These are phyloP conservation scores for Cnemophilus loriae DNA, from an alignment of 2,113 vertebrate species.

Conservation along the genomic window DNA sequence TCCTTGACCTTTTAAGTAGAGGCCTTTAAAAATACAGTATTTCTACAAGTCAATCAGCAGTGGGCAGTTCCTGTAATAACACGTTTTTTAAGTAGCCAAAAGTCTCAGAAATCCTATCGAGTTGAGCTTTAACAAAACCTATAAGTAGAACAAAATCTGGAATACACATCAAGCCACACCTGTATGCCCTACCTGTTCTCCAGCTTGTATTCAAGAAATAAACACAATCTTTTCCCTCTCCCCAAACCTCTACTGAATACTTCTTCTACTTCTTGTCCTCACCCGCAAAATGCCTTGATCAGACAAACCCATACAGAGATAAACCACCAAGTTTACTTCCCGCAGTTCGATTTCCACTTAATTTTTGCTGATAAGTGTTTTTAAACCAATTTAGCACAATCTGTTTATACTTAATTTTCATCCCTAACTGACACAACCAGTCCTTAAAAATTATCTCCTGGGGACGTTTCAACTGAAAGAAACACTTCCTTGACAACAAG, in stretches of 20 bases:
- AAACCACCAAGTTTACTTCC: background rate
- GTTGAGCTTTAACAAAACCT: background rate
- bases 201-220: background rate
- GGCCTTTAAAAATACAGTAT: background rate
- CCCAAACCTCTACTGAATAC: background rate
- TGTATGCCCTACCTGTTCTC: background rate
- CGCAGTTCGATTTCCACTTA: background rate
- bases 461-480: background rate
- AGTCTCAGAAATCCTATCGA: background rate
- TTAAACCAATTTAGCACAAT: background rate
- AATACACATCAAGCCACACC: background rate
- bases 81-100: background rate
- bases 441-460: background rate
- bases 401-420: background rate
- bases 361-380: background rate
- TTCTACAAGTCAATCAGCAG: background rate
- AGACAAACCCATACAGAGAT: background rate
- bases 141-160: rapidly evolving
- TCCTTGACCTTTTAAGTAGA: constrained; percentile 28
- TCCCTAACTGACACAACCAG: background rate
- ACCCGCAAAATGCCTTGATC: rapidly evolving
- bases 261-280: background rate
- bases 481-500: background rate
- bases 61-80: background rate
- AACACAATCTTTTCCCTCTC: background rate